Conservation (phyloP, 2,113 vertebrate species). For the Girardinichthys multiradiatus region DNA sequence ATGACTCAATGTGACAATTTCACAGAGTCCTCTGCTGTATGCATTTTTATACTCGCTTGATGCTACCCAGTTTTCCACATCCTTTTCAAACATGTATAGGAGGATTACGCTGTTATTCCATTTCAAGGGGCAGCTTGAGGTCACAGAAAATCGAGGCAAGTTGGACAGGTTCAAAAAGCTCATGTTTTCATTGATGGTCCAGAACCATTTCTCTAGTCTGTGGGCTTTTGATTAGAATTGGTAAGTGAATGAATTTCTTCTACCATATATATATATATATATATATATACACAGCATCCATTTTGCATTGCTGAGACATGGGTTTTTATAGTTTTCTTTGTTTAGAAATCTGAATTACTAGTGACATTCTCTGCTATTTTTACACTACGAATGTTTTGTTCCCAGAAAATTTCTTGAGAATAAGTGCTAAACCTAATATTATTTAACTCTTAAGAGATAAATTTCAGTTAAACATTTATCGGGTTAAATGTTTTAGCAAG, state of each 20-base stretch:
- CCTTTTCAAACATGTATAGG: constrained; percentile 49
- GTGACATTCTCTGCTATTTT: not conserved
- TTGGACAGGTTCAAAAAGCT: constrained; percentile 28
- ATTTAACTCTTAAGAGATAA: too few species aligned
- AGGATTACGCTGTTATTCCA: constrained; percentile 38
- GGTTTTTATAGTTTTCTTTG: not conserved
- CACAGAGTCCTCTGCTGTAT: constrained; percentile 35
- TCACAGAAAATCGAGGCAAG: constrained; percentile 43
- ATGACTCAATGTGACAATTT: constrained; percentile 45
- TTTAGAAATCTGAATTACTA: not conserved
- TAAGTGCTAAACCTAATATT: not conserved
- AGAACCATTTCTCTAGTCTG: constrained; percentile 18
- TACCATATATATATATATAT: constrained; percentile 30
- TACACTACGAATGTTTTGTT: not conserved
- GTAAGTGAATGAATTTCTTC: constrained; percentile 54
- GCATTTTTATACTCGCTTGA: constrained; percentile 37
- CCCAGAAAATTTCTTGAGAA: not conserved
- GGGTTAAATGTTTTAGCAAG: too few species aligned
- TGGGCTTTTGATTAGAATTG: constrained; percentile 29
- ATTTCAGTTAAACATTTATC: too few species aligned
- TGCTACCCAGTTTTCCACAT: constrained; percentile 21
- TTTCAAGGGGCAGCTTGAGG: constrained; percentile 48
- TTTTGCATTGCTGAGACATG: not conserved
- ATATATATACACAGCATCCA: too few species aligned
- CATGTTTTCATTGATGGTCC: constrained; percentile 13